Evolutionary conservation across 2,797 vertebrate species (phyloP).

Genomic region (Florisuga fusca): DNA sequence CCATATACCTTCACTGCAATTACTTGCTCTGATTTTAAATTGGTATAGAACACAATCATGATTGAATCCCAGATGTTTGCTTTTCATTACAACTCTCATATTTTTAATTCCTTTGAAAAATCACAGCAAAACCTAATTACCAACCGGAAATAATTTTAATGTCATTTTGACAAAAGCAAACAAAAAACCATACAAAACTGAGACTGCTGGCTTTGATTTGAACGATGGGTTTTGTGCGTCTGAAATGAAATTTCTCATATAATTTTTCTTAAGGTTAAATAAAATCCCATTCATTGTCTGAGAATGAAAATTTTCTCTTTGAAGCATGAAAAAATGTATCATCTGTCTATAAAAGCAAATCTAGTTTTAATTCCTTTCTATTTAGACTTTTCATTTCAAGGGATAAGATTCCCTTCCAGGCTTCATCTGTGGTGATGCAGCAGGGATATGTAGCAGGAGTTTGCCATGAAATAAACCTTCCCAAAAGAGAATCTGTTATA

Average conservation of each 20-base stretch:
- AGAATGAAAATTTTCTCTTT: not conserved
- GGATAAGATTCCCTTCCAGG: not conserved
- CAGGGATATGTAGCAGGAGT: not conserved
- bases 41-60: not conserved
- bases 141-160: not conserved
- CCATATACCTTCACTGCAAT: not conserved
- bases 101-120: not conserved
- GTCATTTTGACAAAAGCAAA: not conserved
- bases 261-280: not conserved
- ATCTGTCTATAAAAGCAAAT: not conserved
- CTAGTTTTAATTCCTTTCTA: not conserved
- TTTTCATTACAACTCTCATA: not conserved
- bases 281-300: not conserved
- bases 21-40: not conserved
- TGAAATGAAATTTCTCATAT: not conserved
- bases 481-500: not conserved
- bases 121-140: not conserved
- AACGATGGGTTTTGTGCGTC: not conserved
- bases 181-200: fast-evolving
- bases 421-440: not conserved
- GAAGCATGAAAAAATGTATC: not conserved
- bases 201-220: not conserved
- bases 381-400: not conserved
- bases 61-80: not conserved
- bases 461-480: not conserved